These are phyloP conservation scores for Platerodrilus igneus DNA, from an alignment of 2,888 invertebrate species.

Conservation along the genomic window DNA sequence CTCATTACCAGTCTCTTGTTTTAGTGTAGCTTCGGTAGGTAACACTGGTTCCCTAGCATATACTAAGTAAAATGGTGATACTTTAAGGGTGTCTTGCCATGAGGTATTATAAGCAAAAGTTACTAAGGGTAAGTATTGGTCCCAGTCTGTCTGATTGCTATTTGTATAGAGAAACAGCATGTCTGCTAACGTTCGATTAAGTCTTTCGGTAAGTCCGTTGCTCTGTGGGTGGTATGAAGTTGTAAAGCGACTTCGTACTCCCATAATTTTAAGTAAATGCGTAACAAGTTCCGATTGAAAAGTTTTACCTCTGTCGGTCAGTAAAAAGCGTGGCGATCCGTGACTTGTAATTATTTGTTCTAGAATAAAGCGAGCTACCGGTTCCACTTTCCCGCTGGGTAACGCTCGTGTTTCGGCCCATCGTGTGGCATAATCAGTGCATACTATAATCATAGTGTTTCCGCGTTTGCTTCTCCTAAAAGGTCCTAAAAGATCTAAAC, in stretches of 20 bases:
- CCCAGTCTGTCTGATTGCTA: constrained; percentile 15
- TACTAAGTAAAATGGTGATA: constrained; percentile 21
- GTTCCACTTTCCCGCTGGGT: constrained; percentile 17
- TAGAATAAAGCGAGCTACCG: constrained; percentile 10
- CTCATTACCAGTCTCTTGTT: neutral
- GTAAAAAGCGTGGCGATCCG: neutral
- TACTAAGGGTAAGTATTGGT: constrained; percentile 17
- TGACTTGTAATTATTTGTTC: neutral
- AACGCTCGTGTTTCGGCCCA: constrained; percentile 25
- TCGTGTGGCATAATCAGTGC: constrained; percentile 27
- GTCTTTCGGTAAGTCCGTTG: constrained; percentile 27
- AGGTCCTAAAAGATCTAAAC: constrained; percentile 25
- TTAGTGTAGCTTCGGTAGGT: constrained; percentile 24
- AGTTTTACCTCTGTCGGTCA: neutral
- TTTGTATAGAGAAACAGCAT: constrained; percentile 24
- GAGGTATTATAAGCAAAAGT: constrained; percentile 28
- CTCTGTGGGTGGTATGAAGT: constrained; percentile 19
- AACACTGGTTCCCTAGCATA: constrained; percentile 24
- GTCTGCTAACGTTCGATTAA: constrained; percentile 25
- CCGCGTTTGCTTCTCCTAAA: constrained; percentile 22
- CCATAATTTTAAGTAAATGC: constrained; percentile 23
- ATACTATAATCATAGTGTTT: constrained; percentile 27
- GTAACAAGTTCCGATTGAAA: constrained; percentile 25
- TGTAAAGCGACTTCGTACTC: constrained; percentile 18
- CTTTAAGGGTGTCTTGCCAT: constrained; percentile 22